Conservation (phyloP, 1,140 invertebrate species). For the Penaeus chinensis region DNA sequence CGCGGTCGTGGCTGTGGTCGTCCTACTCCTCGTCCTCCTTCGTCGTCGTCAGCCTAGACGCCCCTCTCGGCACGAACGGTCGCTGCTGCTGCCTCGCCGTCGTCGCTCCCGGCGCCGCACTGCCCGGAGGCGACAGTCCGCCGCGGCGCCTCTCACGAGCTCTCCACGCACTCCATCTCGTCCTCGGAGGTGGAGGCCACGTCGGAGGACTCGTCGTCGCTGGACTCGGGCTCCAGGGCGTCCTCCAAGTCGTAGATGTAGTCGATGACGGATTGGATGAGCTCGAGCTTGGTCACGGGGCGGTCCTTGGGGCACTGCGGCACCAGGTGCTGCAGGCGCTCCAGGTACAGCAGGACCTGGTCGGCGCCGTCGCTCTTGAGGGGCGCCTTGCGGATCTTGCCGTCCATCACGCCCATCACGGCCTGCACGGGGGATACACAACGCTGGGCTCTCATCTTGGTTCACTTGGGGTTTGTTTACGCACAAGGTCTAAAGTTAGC, state of each 20-base stretch:
- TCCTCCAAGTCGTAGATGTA: constrained; percentile 95
- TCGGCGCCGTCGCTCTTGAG: constrained; percentile 42
- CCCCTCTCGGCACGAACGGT: too few relatives aligned
- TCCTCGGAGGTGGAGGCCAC: constrained; percentile 45
- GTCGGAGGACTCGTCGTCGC: constrained; percentile 24
- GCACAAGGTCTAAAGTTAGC: too few relatives aligned
- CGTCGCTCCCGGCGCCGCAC: constrained; percentile 26
- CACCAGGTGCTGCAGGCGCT: constrained; percentile 76
- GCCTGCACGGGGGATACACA: constrained; percentile 51
- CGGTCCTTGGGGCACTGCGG: constrained; percentile 70
- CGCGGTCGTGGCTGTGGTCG: too few relatives aligned
- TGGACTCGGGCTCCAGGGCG: constrained; percentile 72
- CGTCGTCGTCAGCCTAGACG: too few relatives aligned
- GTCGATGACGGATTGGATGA: constrained; percentile 97
- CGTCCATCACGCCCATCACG: constrained; percentile 52
- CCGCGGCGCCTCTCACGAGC: constrained; percentile 39
- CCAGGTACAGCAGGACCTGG: constrained; percentile 48
- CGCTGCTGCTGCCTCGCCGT: background rate
- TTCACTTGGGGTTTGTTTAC: background rate
- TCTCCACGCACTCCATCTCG: constrained; percentile 56
- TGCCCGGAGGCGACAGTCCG: constrained; percentile 23
- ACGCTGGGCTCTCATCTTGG: constrained; percentile 56
- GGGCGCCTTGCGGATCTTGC: constrained; percentile 52
- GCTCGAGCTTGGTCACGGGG: constrained; percentile 85
- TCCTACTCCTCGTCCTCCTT: too few relatives aligned